Evolutionary conservation across 2,113 vertebrate genomes (phyloP).

Genomic region (Colaptes auratus): DNA sequence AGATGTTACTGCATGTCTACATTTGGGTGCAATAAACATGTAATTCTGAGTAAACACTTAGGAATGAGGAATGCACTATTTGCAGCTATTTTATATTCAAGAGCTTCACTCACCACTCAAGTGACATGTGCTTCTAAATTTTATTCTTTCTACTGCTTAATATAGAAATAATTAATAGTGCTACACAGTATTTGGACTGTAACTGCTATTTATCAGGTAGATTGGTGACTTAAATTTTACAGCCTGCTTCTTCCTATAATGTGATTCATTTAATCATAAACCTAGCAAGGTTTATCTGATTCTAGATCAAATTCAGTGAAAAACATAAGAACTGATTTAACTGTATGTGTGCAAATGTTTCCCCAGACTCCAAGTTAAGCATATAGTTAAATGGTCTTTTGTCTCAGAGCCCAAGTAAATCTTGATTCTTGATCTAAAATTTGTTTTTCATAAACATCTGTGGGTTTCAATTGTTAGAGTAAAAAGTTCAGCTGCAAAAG

Average conservation of each 20-base stretch:
- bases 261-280: not conserved
- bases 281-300: not conserved
- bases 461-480: constrained; percentile 15
- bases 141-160: not conserved
- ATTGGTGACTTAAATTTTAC: not conserved
- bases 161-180: not conserved
- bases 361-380: constrained; percentile 31
- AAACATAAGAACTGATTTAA: not conserved
- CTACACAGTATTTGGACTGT: not conserved
- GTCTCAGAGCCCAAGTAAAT: constrained; percentile 38
- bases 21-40: not conserved
- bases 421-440: constrained; percentile 46
- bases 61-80: not conserved
- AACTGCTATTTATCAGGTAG: not conserved
- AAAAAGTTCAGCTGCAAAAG: constrained; percentile 49
- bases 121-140: not conserved
- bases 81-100: not conserved
- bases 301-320: not conserved
- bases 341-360: constrained; percentile 39
- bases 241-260: not conserved
- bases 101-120: not conserved
- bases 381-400: constrained; percentile 27
- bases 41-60: not conserved
- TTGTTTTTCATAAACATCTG: constrained; percentile 58
- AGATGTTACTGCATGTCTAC: not conserved